Evolutionary conservation across 1,140 invertebrate genomes (phyloP), one percentile per base, ranked within the genome.

Genomic region (Trypoxylus dichotomus): DNA sequence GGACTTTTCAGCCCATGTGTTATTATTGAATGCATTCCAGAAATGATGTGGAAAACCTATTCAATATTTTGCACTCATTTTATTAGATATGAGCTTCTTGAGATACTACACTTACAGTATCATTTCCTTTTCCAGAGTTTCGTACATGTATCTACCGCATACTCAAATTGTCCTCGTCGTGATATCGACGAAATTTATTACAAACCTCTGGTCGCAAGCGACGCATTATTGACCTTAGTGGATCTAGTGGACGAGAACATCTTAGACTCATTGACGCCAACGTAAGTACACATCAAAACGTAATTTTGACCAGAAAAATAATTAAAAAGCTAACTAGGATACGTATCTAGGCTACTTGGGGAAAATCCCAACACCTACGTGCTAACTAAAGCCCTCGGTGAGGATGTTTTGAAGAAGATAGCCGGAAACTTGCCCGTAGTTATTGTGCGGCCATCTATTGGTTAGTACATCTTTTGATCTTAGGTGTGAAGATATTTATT

Each of bases 281-380:
- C 77, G 89, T 89, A 86, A 86, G 85, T 68, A 27, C 32, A 1
- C 5, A 37, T 5, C 7, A 3, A 2, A 32, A 32, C 7, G 7
- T 7, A 32, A 32, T 32, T 32, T 32, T 32, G 32, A 7, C 32
- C 7, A 32, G 32, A 32, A 32, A 32, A 37, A 37, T 37, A 37
- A 37, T 37, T 8, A 8, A 37, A 8, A 37, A 37, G 3, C 32
- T 37, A 37, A 37, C 10, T 37, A 7, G 32, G 10, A 3, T 2
- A 54, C 15, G 19, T 19, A 11, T 54, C 19, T 6, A 68, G 68
- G 13, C 15, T 77, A 37, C 29, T 77, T 1, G 15, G 89, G 0
- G 89, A 92, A n/a, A 93, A 91, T 85, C 95, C 95, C 0, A 97
- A 97, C 82, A 95, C 94, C 0, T 97, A 97, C 81, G 91, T 93